phyloP scores from a whole-genome alignment of 2,797 vertebrate species.

The Stomatorhinus walkeri region DNA sequence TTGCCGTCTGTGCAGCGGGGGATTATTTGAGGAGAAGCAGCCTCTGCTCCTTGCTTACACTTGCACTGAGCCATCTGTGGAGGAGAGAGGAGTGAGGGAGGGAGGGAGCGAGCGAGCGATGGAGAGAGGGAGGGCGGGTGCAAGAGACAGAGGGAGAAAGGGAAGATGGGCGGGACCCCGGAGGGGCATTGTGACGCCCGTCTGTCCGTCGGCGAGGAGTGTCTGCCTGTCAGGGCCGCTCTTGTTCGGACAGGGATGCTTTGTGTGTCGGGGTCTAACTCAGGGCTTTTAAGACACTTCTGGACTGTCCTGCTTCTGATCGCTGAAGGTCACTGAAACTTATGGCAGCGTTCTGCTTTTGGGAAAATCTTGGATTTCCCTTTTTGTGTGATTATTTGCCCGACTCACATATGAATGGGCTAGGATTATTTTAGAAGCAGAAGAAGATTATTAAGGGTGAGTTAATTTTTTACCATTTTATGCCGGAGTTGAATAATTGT shows the following conservation, averaged over 20 bases:
- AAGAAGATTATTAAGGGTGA: conserved; percentile 44
- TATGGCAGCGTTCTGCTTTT: conserved; percentile 20
- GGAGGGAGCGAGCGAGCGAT: conserved; percentile 33
- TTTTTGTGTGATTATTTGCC: conserved; percentile 38
- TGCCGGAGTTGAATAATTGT: conserved; percentile 25
- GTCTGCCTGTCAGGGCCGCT: conserved; percentile 50
- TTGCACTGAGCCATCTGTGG: conserved; percentile 61
- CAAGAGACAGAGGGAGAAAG: conserved; percentile 10
- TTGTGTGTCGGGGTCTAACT: conserved; percentile 50
- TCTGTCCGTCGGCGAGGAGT: conserved; percentile 56
- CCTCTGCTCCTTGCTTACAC: conserved; percentile 41
- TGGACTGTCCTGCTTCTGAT: conserved; percentile 43
- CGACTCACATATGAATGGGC: conserved; percentile 25
- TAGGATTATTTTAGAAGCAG: conserved; percentile 38
- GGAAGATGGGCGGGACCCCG: conserved; percentile 46
- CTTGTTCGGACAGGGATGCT: conserved; percentile 54
- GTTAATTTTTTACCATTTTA: conserved; percentile 30
- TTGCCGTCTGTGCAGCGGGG: conserved; percentile 66
- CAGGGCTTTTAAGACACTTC: conserved; percentile 43
- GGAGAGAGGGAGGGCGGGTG: conserved; percentile 26
- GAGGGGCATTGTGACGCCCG: conserved; percentile 58
- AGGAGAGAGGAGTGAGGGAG: conserved; percentile 31
- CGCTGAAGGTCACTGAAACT: conserved; percentile 46
- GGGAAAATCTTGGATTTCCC: conserved; percentile 39
- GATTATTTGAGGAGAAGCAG: conserved; percentile 59